Conservation (phyloP, 2,888 invertebrate genomes). For the Neuroscelio doddi region DNA sequence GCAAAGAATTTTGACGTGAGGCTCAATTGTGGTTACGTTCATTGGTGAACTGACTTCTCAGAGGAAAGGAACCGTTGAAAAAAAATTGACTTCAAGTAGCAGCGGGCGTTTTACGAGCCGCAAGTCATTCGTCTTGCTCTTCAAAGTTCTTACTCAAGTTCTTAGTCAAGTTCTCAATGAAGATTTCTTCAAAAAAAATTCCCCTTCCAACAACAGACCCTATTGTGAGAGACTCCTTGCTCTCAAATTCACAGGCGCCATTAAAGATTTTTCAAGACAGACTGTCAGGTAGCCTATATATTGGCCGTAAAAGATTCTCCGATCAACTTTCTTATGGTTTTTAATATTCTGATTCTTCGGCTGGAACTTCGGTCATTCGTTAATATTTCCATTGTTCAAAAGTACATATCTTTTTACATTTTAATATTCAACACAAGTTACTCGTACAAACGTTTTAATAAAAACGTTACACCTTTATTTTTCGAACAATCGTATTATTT, state of each 20-base stretch:
- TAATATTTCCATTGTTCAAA: background rate
- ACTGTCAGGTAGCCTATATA: constrained; percentile 53
- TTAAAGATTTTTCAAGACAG: constrained; percentile 58
- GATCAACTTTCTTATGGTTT: background rate
- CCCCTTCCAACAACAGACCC: constrained; percentile 62
- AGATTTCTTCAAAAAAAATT: constrained; percentile 57
- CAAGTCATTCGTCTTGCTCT: constrained; percentile 62
- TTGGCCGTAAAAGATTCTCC: no score
- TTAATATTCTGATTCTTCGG: background rate
- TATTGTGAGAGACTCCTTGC: constrained; percentile 55
- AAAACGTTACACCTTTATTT: no score
- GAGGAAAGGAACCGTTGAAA: constrained; percentile 33
- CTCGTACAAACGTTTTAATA: no score
- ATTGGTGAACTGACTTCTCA: constrained; percentile 31
- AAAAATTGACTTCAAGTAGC: constrained; percentile 60
- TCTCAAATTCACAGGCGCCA: constrained; percentile 53
- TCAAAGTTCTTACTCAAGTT: constrained; percentile 52
- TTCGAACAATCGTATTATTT: no score
- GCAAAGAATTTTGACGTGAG: constrained; percentile 61
- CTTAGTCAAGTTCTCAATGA: constrained; percentile 54
- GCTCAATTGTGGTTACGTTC: constrained; percentile 47
- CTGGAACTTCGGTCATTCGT: background rate
- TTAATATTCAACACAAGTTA: no score
- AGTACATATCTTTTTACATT: no score
- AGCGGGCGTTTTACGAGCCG: constrained; percentile 55